A percentile compares a stretch with the other conserved stretches of the same genome.
Conservation (phyloP, 2,888 invertebrate species). For the Pelosia muscerda region DNA sequence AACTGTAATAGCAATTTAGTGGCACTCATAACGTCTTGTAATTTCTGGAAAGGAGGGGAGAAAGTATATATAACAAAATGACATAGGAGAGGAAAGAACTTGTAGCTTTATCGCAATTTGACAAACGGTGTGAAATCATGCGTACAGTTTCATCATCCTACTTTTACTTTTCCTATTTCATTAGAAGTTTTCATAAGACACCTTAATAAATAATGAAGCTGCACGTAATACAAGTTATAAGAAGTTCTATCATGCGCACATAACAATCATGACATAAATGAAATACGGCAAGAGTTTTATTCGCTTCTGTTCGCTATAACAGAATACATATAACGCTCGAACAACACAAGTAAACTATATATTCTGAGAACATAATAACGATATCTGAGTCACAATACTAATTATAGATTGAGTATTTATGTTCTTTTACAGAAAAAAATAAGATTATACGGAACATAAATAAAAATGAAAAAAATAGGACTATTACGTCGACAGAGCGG, state of each 20-base stretch:
- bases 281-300: neutral
- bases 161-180: neutral
- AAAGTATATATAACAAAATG: neutral
- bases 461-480: slow-evolving; percentile 37
- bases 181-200: neutral
- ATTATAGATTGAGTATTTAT: neutral
- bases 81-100: too few species aligned
- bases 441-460: slow-evolving; percentile 44
- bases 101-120: neutral
- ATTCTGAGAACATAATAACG: neutral
- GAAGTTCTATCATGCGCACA: neutral
- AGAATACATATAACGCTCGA: neutral
- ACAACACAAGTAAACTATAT: neutral
- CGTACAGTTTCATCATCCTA: neutral
- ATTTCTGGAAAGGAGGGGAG: neutral
- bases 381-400: neutral
- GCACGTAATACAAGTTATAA: neutral
- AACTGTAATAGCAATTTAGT: too few species aligned
- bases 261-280: neutral
- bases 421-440: slow-evolving; percentile 33
- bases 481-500: slow-evolving; percentile 37
- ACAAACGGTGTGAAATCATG: neutral
- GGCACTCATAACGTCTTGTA: neutral
- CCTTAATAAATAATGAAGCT: neutral
- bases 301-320: neutral